Conservation (phyloP, 2,888 invertebrate species). For the Scaptomyza polygonia region DNA sequence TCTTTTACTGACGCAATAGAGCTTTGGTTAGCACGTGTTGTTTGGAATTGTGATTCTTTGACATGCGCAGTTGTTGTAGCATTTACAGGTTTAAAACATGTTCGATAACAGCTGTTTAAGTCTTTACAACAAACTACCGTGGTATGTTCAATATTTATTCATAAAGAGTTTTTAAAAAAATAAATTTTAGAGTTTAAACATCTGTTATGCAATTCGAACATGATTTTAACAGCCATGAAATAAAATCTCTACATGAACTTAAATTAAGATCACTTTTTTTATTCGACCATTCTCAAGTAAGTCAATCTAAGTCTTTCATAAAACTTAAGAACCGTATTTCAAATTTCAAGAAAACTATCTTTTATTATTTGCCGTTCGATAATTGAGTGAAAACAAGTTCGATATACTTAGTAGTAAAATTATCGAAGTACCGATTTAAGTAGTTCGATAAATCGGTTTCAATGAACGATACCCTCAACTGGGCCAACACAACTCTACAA, state of each 20-base stretch:
- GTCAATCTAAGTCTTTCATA: too few relatives aligned
- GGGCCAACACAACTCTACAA: constrained; percentile 56
- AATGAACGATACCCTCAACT: constrained; percentile 36
- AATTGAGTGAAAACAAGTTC: background rate
- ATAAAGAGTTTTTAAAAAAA: background rate
- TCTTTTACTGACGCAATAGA: constrained; percentile 17
- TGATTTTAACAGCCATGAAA: too few relatives aligned
- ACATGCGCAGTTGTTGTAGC: constrained; percentile 39
- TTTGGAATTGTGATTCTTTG: constrained; percentile 26
- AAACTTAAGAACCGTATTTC: too few relatives aligned
- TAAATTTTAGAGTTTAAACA: too few relatives aligned
- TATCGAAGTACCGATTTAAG: background rate
- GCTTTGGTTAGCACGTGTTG: constrained; percentile 48
- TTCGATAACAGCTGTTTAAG: constrained; percentile 40
- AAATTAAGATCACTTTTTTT: too few relatives aligned
- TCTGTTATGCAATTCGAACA: too few relatives aligned
- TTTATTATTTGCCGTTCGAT: background rate
- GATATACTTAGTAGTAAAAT: background rate
- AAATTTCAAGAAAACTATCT: background rate
- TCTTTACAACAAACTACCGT: background rate
- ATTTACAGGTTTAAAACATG: constrained; percentile 35
- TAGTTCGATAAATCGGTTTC: constrained; percentile 38
- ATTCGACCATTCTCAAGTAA: too few relatives aligned
- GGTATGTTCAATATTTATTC: background rate
- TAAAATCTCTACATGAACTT: too few relatives aligned